Percentiles rank a stretch among this genome's conserved stretches.
These are phyloP conservation scores for Crax fasciolata DNA, from an alignment of 2,797 vertebrate genomes.

Conservation along the genomic window DNA sequence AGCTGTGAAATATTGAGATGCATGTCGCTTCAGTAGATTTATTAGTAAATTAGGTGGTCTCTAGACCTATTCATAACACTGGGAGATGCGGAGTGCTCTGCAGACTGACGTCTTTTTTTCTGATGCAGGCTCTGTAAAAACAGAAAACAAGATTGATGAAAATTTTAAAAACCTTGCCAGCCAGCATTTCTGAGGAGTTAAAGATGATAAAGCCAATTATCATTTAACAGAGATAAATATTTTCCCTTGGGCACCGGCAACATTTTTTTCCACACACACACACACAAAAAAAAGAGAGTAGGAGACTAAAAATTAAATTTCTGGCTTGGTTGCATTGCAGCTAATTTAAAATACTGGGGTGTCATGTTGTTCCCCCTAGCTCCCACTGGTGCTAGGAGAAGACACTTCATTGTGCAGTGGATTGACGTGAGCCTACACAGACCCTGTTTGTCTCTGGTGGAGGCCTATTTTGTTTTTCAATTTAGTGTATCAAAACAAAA, in stretches of 20 bases:
- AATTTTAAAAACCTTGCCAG: slow-evolving; percentile 64
- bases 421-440: neutral
- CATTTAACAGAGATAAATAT: slow-evolving; percentile 74
- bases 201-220: slow-evolving; percentile 77
- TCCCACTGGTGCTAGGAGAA: neutral
- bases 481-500: neutral
- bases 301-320: slow-evolving; percentile 44
- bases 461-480: neutral
- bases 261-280: neutral
- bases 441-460: neutral
- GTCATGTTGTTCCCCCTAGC: neutral
- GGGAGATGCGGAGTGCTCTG: neutral
- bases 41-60: slow-evolving; percentile 52
- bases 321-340: slow-evolving; percentile 16
- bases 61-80: neutral
- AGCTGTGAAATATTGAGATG: slow-evolving; percentile 17
- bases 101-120: slow-evolving; percentile 14
- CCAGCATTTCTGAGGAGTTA: slow-evolving; percentile 75
- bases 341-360: slow-evolving; percentile 30
- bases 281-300: neutral
- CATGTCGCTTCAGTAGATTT: neutral
- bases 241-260: slow-evolving; percentile 30
- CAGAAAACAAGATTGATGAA: slow-evolving; percentile 75
- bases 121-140: slow-evolving; percentile 49
- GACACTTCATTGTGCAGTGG: neutral